A percentile compares a stretch with the other conserved stretches of the same genome.
Conservation (phyloP, 2,888 invertebrate species). For the Chalcosyrphus nemorum region DNA sequence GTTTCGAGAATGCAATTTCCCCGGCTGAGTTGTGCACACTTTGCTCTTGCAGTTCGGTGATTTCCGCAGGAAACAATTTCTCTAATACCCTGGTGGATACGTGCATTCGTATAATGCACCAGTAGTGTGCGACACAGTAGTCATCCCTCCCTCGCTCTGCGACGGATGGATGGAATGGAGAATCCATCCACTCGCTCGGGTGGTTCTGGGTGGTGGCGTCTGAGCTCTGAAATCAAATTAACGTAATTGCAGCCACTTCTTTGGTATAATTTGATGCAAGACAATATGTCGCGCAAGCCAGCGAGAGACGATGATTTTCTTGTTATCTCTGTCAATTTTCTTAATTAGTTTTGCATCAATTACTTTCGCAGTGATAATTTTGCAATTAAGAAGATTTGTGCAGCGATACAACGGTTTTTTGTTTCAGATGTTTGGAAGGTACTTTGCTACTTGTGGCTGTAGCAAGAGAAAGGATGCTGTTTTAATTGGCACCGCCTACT, state of each 20-base stretch:
- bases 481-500: constrained; percentile 15
- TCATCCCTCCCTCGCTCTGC: background rate
- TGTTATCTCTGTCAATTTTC: constrained; percentile 49
- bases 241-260: constrained; percentile 46
- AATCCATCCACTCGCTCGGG: too few relatives aligned
- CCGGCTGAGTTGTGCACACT: background rate
- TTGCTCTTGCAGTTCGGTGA: background rate
- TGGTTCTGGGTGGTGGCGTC: background rate
- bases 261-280: constrained; percentile 43
- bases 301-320: constrained; percentile 20
- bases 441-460: too few relatives aligned
- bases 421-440: too few relatives aligned
- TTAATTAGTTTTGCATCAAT: constrained; percentile 59
- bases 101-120: background rate
- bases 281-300: constrained; percentile 33
- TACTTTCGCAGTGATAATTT: constrained; percentile 35
- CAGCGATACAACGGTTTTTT: constrained; percentile 1
- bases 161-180: too few relatives aligned
- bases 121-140: background rate
- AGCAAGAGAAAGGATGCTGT: too few relatives aligned
- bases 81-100: constrained; percentile 4
- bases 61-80: constrained; percentile 54
- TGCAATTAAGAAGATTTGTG: constrained; percentile 34
- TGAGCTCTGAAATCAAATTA: constrained; percentile 31
- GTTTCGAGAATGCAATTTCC: constrained; percentile 37